phyloP scores from a whole-genome alignment of 1,140 invertebrate species.

The Drosophila prosaltans region DNA sequence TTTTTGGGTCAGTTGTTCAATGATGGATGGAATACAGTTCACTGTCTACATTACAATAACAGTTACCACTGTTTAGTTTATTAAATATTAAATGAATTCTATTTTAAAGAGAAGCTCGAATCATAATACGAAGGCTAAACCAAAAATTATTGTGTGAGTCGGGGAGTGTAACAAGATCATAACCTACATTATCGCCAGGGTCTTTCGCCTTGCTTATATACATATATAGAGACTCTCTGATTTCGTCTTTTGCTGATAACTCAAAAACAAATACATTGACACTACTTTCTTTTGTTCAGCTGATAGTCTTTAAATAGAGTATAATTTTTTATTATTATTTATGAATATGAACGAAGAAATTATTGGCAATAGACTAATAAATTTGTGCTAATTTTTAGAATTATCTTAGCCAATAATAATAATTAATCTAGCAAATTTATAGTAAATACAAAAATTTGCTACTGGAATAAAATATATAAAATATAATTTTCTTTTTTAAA shows the following conservation, averaged over 20 bases:
- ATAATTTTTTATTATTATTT: slow-evolving; percentile 2
- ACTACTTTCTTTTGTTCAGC: slow-evolving; percentile 7
- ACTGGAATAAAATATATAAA: no score
- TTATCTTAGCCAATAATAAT: no score
- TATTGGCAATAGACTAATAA: neutral
- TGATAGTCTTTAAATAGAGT: slow-evolving; percentile 8
- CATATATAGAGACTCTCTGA: slow-evolving; percentile 13
- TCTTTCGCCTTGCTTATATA: slow-evolving; percentile 8
- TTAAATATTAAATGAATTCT: slow-evolving; percentile 56
- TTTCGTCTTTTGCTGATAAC: slow-evolving; percentile 33
- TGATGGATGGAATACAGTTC: neutral
- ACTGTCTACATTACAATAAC: slow-evolving; percentile 43
- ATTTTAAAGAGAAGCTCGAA: slow-evolving; percentile 17
- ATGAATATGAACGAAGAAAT: neutral
- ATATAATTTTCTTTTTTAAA: no score
- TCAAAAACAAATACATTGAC: slow-evolving; percentile 8
- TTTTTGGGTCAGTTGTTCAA: neutral
- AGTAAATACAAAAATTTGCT: no score
- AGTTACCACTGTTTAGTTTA: slow-evolving; percentile 33
- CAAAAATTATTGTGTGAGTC: slow-evolving; percentile 28
- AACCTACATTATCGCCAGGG: slow-evolving; percentile 56
- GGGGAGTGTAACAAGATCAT: slow-evolving; percentile 56
- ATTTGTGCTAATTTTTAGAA: no score
- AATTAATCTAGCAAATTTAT: no score
- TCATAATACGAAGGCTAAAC: neutral